A percentile compares a stretch with the other conserved stretches of the same genome.
Evolutionary conservation across 2,797 vertebrate species (phyloP).

Genomic region (Enteromius afrohamiltoni): DNA sequence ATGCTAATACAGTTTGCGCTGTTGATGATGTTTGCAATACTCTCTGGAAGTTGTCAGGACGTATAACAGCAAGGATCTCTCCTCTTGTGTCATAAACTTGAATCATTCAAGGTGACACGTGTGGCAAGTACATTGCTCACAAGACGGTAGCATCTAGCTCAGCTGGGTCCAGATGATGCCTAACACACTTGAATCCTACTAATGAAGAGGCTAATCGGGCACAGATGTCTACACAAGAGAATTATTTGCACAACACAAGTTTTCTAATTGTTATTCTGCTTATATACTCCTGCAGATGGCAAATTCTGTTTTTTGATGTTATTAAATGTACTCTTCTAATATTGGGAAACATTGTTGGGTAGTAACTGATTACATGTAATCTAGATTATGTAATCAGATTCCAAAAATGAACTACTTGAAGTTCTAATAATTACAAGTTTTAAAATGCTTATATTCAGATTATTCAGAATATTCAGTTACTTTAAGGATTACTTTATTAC

Average conservation of each 20-base stretch:
- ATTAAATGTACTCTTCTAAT: neutral
- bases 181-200: neutral
- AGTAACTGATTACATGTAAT: neutral
- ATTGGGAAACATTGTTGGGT: neutral
- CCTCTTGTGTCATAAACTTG: neutral
- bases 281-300: slow-evolving; percentile 51
- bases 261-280: slow-evolving; percentile 9
- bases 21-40: slow-evolving; percentile 28
- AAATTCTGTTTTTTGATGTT: neutral
- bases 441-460: neutral
- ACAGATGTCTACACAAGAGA: slow-evolving; percentile 59
- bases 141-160: neutral
- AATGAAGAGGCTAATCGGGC: slow-evolving; percentile 24
- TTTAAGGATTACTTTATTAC: neutral
- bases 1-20: slow-evolving; percentile 35
- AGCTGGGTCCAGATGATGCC: slow-evolving; percentile 17
- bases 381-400: neutral
- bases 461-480: too few species aligned
- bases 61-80: slow-evolving; percentile 2
- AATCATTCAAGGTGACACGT: neutral
- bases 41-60: slow-evolving; percentile 7
- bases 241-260: slow-evolving; percentile 24
- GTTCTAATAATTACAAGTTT: neutral
- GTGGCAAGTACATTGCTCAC: slow-evolving; percentile 4
- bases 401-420: neutral